A percentile compares a stretch with the other conserved stretches of the same genome.
Evolutionary conservation across 2,888 invertebrate genomes (phyloP).

Genomic region (Plemyria rubiginata): DNA sequence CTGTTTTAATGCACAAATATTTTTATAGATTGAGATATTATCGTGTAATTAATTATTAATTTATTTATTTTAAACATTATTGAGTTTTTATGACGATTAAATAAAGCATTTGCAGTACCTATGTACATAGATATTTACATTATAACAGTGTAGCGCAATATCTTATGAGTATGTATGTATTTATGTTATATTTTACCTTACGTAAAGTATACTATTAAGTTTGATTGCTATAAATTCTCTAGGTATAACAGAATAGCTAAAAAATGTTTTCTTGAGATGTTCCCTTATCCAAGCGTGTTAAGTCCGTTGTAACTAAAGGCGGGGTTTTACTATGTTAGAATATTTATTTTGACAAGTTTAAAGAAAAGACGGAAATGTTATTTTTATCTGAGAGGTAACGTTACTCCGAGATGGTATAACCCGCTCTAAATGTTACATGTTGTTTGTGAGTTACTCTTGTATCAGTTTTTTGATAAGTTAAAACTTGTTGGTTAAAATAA

Average conservation of each 20-base stretch:
- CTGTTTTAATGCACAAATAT: conserved; percentile 39
- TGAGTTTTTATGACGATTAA: conserved; percentile 8
- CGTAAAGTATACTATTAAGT: conserved; percentile 6
- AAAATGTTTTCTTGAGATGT: conserved; percentile 29
- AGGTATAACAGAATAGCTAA: conserved; percentile 2
- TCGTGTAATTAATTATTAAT: conserved; percentile 15
- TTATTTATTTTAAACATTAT: conserved; percentile 4
- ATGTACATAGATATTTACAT: conserved; percentile 8
- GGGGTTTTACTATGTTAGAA: too few relatives aligned
- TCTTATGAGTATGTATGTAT: conserved; percentile 2
- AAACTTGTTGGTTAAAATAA: conserved; percentile 41
- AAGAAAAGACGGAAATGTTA: too few relatives aligned
- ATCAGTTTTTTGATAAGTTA: conserved; percentile 33
- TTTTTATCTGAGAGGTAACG: too few relatives aligned
- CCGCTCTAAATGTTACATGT: not conserved
- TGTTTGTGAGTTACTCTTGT: conserved; percentile 27
- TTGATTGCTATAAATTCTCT: conserved; percentile 10
- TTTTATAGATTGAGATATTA: conserved; percentile 10
- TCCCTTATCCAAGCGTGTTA: conserved; percentile 24
- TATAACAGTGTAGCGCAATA: conserved; percentile 7
- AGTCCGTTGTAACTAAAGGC: conserved; percentile 3
- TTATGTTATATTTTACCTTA: conserved; percentile 6
- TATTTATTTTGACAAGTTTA: too few relatives aligned
- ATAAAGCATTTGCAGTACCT: conserved; percentile 8
- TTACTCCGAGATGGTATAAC: too few relatives aligned